These are phyloP conservation scores for Arion vulgaris DNA, from an alignment of 1,140 invertebrate species.

Conservation along the genomic window DNA sequence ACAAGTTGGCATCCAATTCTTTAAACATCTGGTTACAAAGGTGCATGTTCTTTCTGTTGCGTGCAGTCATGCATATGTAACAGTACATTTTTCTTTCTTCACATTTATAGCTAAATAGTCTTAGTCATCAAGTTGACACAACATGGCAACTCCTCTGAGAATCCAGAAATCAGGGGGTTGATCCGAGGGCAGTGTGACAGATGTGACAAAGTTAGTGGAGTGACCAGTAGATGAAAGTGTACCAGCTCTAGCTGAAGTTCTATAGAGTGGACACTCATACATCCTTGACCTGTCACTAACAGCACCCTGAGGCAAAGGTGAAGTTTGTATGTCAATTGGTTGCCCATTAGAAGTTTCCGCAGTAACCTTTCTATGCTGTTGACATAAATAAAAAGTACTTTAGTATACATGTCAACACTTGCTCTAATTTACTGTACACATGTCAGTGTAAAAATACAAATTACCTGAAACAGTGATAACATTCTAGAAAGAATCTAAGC, in stretches of 20 bases:
- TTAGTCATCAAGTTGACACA: slow-evolving; percentile 69
- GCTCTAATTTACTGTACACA: too few relatives aligned
- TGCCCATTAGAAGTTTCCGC: background rate
- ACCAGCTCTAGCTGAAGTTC: slow-evolving; percentile 85
- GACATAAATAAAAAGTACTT: background rate
- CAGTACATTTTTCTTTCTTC: too few relatives aligned
- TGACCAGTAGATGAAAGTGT: slow-evolving; percentile 87
- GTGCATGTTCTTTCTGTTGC: too few relatives aligned
- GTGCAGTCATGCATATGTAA: too few relatives aligned
- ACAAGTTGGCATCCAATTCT: too few relatives aligned
- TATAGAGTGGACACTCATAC: slow-evolving; percentile 86
- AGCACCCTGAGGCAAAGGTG: background rate
- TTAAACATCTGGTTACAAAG: too few relatives aligned
- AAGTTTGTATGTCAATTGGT: background rate
- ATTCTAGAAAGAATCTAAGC: too few relatives aligned
- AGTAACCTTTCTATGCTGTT: background rate
- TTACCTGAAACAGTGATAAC: too few relatives aligned
- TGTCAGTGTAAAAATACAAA: too few relatives aligned
- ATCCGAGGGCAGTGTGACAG: slow-evolving; percentile 64
- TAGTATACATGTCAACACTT: background rate
- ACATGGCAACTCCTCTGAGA: slow-evolving; percentile 66
- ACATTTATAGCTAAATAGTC: background rate
- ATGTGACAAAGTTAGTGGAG: slow-evolving; percentile 87
- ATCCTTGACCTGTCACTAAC: background rate
- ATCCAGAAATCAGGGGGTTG: slow-evolving; percentile 65